Percentiles rank a stretch among this genome's conserved stretches.
Evolutionary conservation across 2,888 invertebrate genomes (phyloP).

Genomic region (Cosmorhoe ocellata): DNA sequence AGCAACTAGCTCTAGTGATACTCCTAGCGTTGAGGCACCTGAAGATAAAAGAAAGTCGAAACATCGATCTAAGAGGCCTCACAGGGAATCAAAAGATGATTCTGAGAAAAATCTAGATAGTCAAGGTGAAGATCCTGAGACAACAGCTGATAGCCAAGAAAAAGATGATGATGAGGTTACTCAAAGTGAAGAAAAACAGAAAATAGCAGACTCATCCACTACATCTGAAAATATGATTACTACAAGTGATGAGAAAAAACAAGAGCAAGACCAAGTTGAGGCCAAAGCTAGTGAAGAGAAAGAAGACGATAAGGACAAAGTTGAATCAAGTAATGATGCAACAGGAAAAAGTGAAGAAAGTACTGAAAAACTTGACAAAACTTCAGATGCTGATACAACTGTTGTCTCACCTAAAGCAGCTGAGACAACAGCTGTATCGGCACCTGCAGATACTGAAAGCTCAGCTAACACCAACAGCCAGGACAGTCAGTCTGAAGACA

Average conservation of each 20-base stretch:
- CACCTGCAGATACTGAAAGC: constrained; percentile 36
- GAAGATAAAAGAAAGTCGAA: constrained; percentile 74
- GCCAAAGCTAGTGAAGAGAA: constrained; percentile 22
- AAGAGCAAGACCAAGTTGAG: constrained; percentile 15
- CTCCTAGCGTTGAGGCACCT: constrained; percentile 65
- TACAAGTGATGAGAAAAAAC: constrained; percentile 29
- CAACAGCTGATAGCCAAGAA: constrained; percentile 36
- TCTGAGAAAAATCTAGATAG: constrained; percentile 60
- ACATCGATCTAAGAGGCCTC: constrained; percentile 62
- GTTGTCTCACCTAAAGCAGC: constrained; percentile 58
- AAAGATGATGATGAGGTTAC: constrained; percentile 45
- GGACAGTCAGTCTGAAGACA: constrained; percentile 24
- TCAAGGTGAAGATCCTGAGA: constrained; percentile 56
- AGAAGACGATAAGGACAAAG: constrained; percentile 29
- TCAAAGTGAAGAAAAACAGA: constrained; percentile 45
- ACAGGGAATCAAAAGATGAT: constrained; percentile 61
- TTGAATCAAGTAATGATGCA: constrained; percentile 32
- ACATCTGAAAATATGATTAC: constrained; percentile 33
- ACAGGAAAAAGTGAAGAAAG: constrained; percentile 31
- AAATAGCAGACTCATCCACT: constrained; percentile 30
- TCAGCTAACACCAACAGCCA: constrained; percentile 25
- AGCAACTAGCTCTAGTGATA: constrained; percentile 76
- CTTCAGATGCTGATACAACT: constrained; percentile 57
- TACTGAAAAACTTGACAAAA: constrained; percentile 36
- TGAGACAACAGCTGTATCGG: constrained; percentile 51